Conservation (phyloP, 2,888 invertebrate species). For the Drosophila subsilvestris region DNA sequence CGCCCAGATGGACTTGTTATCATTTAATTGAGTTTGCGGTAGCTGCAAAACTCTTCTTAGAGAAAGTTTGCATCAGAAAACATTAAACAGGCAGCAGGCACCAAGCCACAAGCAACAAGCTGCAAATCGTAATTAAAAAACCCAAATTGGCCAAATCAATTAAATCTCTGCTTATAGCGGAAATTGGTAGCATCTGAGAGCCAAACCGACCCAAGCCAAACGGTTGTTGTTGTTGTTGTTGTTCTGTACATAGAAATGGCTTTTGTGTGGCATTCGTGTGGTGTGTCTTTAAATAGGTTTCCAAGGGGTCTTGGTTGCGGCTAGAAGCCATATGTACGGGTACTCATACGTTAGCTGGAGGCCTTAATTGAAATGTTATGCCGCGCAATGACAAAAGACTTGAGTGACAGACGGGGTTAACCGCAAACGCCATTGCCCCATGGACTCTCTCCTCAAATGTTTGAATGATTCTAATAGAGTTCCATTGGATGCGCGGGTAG, state of each 20-base stretch:
- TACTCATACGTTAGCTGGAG: not conserved
- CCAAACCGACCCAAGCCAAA: constrained; percentile 12
- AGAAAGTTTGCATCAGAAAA: constrained; percentile 54
- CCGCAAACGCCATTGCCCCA: constrained; percentile 27
- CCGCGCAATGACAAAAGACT: constrained; percentile 52
- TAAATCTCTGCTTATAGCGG: constrained; percentile 48
- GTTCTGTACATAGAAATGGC: not conserved
- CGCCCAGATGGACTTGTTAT: constrained; percentile 64
- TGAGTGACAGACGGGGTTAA: constrained; percentile 59
- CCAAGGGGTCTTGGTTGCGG: constrained; percentile 30
- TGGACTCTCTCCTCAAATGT: constrained; percentile 3
- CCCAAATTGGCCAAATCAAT: constrained; percentile 58
- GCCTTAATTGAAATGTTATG: constrained; percentile 69
- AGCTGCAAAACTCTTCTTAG: constrained; percentile 57
- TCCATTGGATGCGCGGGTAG: not conserved
- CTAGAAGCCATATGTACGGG: constrained; percentile 55
- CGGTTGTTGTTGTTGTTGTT: not conserved
- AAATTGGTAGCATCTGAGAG: constrained; percentile 40
- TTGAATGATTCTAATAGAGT: not conserved
- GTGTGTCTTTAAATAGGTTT: constrained; percentile 46
- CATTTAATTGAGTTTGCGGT: constrained; percentile 74
- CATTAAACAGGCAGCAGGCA: constrained; percentile 31
- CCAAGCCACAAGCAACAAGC: constrained; percentile 2
- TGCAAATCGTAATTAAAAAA: constrained; percentile 31
- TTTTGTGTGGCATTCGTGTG: constrained; percentile 33